A percentile compares a stretch with the other conserved stretches of the same genome.
These are phyloP conservation scores for Micronycteris hirsuta DNA, from an alignment of 2,113 vertebrate genomes.

Conservation along the genomic window DNA sequence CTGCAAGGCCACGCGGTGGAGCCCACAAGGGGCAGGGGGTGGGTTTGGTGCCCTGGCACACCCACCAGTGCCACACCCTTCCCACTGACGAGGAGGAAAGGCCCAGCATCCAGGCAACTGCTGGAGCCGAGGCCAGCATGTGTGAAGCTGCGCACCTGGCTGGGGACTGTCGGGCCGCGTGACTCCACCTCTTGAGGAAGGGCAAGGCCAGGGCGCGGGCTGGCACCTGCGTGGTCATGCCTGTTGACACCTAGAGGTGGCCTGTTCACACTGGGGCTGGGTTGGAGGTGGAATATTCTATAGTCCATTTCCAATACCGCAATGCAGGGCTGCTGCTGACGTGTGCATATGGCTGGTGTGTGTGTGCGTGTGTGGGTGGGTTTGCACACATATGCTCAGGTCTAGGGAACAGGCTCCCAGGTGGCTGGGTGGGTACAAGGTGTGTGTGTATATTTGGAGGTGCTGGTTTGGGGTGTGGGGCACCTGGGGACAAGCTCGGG, in stretches of 20 bases:
- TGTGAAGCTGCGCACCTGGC: background rate
- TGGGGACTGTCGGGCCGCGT: rapidly evolving
- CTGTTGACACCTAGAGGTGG: background rate
- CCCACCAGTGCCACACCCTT: background rate
- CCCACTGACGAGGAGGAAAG: background rate
- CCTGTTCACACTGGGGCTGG: background rate
- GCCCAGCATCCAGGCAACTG: rapidly evolving
- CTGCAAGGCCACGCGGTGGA: rapidly evolving
- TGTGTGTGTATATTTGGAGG: background rate
- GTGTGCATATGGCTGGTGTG: rapidly evolving
- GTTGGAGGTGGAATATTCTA: background rate
- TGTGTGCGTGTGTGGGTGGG: rapidly evolving
- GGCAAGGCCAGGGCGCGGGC: background rate
- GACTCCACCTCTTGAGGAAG: background rate
- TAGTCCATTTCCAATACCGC: background rate
- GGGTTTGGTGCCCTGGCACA: background rate
- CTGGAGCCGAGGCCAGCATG: background rate
- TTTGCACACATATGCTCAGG: rapidly evolving
- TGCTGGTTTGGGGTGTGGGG: background rate
- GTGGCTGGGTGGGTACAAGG: background rate
- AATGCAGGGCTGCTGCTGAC: background rate
- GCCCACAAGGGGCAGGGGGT: too few species aligned
- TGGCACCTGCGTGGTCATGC: rapidly evolving
- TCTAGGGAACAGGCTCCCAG: background rate
- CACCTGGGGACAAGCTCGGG: background rate